phyloP scores from a whole-genome alignment of 2,113 vertebrate species.

The Ammospiza caudacuta region DNA sequence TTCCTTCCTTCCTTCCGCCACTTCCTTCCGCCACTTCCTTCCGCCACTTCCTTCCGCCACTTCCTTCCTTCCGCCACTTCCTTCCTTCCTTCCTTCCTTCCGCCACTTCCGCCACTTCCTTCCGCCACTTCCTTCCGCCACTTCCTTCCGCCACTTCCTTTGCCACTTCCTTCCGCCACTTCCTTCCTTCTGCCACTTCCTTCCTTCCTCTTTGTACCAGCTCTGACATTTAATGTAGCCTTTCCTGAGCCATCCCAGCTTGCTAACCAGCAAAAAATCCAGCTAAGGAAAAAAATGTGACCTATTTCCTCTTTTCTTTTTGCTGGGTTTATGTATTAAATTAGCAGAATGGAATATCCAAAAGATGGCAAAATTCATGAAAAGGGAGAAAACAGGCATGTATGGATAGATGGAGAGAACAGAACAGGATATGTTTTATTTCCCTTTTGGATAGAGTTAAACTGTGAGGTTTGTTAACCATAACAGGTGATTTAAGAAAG shows the following conservation, averaged over 20 bases:
- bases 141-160: too few species aligned
- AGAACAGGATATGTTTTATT: not conserved
- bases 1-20: too few species aligned
- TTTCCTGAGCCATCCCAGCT: not conserved
- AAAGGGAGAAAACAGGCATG: not conserved
- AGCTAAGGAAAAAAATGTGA: not conserved
- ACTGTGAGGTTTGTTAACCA: not conserved
- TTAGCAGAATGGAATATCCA: not conserved
- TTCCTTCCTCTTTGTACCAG: not conserved
- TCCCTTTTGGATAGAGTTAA: not conserved
- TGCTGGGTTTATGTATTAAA: not conserved
- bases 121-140: too few species aligned
- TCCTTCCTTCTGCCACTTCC: too few species aligned
- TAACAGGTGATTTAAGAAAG: not conserved
- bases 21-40: too few species aligned
- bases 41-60: too few species aligned
- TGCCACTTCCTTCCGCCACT: too few species aligned
- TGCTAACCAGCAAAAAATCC: not conserved
- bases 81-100: too few species aligned
- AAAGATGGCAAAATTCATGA: not conserved
- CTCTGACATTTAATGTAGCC: too few species aligned
- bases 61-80: too few species aligned
- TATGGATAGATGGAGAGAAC: rapidly evolving
- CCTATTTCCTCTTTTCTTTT: not conserved
- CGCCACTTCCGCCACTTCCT: too few species aligned